Conservation (phyloP, 2,797 vertebrate genomes). For the Tragelaphus oryx region DNA sequence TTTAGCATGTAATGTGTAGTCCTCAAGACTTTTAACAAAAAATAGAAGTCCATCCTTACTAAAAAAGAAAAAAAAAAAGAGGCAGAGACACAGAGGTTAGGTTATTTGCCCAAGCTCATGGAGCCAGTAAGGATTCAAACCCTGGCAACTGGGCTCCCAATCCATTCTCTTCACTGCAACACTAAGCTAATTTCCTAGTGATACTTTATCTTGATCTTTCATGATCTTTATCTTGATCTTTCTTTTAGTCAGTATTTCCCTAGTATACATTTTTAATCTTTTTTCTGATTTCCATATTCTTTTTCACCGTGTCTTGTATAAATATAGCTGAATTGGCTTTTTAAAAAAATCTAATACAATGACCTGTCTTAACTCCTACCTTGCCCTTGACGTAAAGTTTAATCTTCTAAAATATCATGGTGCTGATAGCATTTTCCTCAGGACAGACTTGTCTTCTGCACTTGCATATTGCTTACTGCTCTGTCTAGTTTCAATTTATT, state of each 20-base stretch:
- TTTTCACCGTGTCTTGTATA: background rate
- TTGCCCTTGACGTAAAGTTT: background rate
- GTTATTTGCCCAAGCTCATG: background rate
- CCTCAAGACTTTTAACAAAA: conserved; percentile 48
- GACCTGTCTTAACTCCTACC: background rate
- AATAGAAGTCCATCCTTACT: conserved; percentile 77
- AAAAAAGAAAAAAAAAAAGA: background rate
- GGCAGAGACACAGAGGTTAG: background rate
- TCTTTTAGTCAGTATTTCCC: background rate
- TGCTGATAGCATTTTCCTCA: background rate
- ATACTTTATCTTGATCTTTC: background rate
- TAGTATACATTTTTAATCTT: background rate
- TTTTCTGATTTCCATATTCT: background rate
- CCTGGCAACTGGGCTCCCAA: too few species aligned
- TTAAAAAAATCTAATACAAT: background rate
- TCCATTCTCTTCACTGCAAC: background rate
- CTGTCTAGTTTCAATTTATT: background rate
- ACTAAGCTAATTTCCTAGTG: background rate
- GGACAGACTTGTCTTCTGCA: background rate
- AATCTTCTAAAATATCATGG: background rate
- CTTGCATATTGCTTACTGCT: background rate
- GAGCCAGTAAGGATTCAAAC: background rate
- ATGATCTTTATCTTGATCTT: background rate
- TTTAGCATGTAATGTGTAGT: conserved; percentile 76
- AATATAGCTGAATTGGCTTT: background rate